Base-by-base conservation (phyloP, 2,797 vertebrate genomes). In the Neosilurus mollespiculum region DNA sequence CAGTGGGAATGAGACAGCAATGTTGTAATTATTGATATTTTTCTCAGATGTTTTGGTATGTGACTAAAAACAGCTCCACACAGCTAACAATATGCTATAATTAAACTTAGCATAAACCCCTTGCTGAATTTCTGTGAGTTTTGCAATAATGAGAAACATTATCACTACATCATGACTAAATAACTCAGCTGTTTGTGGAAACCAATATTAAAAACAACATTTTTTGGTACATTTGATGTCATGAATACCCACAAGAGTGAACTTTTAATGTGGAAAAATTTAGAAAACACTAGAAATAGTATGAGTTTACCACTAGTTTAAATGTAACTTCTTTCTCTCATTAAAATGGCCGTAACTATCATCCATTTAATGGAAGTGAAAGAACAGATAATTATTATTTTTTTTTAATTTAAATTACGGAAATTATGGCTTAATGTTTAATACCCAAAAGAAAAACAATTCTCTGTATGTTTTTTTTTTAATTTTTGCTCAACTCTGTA, bases 221-320 rank as follows among this genome's bases (percentile, higher is more conserved):
- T 53, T 53, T 54, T 24, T 54, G 51, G 51, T 43, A 77, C n/a
- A 9, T 61, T 77, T 77, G 75, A 62, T 77, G 54, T 76, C 7
- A 62, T 62, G 3, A 16, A 37, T 49, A 49, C 58, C 58, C 58
- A 24, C 75, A 62, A 78, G 34, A 61, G 58, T 62, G 2, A 11
- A 61, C 58, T 62, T 61, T 77, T 77, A 56, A 77, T 77, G 75
- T 77, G 22, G 58, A 76, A 37, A 8, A 53, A 22, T 76, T 10
- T 22, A 9, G 54, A 76, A 77, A 43, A 43, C 54, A 43, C 56
- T 24, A n/a, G 6, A 78, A 43, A 49, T 78, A 62, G 75, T 78
- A 5, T 5, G 59, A n/a, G 73, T 62, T 58, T 77, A 24, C 34
- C 59, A 49, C 22, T 62, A 22, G 10, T 22, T 34, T 58, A 75